Percentiles rank a stretch among this genome's conserved stretches.
Evolutionary conservation across 2,888 invertebrate species (phyloP).

Genomic region (Drosophila greeni): DNA sequence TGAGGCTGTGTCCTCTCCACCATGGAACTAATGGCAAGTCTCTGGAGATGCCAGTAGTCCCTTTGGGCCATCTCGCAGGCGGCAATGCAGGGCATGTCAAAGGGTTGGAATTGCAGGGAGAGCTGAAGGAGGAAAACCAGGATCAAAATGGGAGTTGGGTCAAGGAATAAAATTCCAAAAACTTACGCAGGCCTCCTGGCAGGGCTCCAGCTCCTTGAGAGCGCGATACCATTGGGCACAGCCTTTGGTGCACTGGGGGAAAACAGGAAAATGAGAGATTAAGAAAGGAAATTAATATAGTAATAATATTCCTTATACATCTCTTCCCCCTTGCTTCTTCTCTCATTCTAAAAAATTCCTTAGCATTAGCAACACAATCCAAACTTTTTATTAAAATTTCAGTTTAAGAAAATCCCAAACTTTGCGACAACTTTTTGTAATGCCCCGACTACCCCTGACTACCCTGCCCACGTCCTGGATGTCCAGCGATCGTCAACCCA

Average conservation of each 20-base stretch:
- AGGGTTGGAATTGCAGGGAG: constrained; percentile 70
- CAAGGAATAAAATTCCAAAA: background rate
- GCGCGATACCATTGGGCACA: constrained; percentile 89
- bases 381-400: background rate
- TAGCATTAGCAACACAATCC: no score
- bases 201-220: constrained; percentile 83
- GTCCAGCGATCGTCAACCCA: background rate
- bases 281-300: no score
- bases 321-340: background rate
- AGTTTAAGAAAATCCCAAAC: background rate
- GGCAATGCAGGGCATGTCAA: constrained; percentile 75
- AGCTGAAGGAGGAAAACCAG: constrained; percentile 39
- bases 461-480: no score
- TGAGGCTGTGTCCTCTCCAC: constrained; percentile 60
- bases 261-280: background rate
- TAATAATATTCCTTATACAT: no score
- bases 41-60: constrained; percentile 70
- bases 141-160: background rate
- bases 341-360: background rate
- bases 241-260: constrained; percentile 87
- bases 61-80: constrained; percentile 75
- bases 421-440: background rate
- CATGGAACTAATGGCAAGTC: constrained; percentile 56
- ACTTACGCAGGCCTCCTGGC: constrained; percentile 92
- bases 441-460: background rate